phyloP scores from a whole-genome alignment of 1,140 invertebrate species.

The Calycopis cecrops region DNA sequence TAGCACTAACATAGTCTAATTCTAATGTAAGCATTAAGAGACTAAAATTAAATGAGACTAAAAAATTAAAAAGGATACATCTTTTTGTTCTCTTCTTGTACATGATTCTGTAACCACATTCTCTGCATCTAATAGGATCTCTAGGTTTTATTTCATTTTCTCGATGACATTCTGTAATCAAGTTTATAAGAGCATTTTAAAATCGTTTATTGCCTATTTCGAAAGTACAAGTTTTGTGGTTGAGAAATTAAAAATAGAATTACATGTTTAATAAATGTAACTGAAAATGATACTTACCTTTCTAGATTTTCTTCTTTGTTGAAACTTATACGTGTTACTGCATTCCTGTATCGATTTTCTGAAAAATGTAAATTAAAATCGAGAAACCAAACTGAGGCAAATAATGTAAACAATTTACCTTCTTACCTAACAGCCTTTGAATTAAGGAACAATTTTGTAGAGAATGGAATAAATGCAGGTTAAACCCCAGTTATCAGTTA shows the following conservation, averaged over 20 bases:
- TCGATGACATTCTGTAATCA: conserved; percentile 91
- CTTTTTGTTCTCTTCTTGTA: conserved; percentile 99
- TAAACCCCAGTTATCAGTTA: no score
- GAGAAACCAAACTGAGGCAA: not conserved
- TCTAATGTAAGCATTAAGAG: no score
- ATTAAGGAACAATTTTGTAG: no score
- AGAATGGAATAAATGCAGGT: no score
- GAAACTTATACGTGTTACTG: not conserved
- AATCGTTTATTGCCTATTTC: no score
- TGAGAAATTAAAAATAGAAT: conserved; percentile 10
- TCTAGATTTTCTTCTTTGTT: not conserved
- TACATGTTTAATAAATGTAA: conserved; percentile 2
- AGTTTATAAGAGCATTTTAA: conserved; percentile 24
- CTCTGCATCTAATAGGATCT: conserved; percentile 97
- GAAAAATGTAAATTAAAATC: not conserved
- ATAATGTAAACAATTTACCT: not conserved
- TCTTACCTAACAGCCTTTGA: not conserved
- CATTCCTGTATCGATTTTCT: not conserved
- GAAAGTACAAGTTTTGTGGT: no score
- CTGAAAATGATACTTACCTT: not conserved
- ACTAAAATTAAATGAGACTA: no score
- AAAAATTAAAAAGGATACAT: conserved; percentile 81
- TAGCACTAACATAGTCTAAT: no score
- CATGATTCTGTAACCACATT: conserved; percentile 99
- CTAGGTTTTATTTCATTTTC: conserved; percentile 97